Conservation (phyloP, 2,888 invertebrate species). For the Drosophila mayaguana region DNA sequence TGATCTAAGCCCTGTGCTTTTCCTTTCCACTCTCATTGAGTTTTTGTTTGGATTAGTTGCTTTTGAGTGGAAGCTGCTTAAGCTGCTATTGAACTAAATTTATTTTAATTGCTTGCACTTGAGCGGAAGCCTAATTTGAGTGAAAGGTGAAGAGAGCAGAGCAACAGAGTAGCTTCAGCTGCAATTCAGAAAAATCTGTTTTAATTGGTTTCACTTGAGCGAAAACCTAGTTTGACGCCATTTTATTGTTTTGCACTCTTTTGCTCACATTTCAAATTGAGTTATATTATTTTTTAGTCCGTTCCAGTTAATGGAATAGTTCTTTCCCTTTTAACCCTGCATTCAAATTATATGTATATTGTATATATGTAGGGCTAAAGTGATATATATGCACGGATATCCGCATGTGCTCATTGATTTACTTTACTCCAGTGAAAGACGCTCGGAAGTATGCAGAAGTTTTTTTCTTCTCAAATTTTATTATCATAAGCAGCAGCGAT, state of each 20-base stretch:
- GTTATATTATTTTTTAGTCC: conserved; percentile 23
- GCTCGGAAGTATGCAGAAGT: conserved; percentile 59
- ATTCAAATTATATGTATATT: conserved; percentile 47
- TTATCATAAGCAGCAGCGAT: conserved; percentile 61
- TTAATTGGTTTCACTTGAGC: conserved; percentile 78
- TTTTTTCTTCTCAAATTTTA: conserved; percentile 54
- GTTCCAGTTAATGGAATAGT: conserved; percentile 3
- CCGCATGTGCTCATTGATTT: conserved; percentile 62
- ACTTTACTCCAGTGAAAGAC: conserved; percentile 28
- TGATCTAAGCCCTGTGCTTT: not conserved
- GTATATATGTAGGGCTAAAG: conserved; percentile 4
- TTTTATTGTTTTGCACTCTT: not conserved
- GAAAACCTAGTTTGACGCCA: conserved; percentile 17
- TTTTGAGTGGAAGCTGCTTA: not conserved
- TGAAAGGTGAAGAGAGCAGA: too few relatives aligned
- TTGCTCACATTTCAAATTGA: conserved; percentile 49
- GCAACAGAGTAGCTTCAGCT: not conserved
- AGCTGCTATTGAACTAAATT: not conserved
- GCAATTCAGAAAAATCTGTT: conserved; percentile 18
- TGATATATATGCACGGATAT: conserved; percentile 71
- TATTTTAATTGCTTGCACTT: too few relatives aligned
- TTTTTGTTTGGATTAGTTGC: not conserved
- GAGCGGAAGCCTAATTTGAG: too few relatives aligned
- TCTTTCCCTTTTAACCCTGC: not conserved
- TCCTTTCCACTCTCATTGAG: not conserved